phyloP scores from a whole-genome alignment of 2,113 vertebrate genomes.

The Oreamnos americanus region DNA sequence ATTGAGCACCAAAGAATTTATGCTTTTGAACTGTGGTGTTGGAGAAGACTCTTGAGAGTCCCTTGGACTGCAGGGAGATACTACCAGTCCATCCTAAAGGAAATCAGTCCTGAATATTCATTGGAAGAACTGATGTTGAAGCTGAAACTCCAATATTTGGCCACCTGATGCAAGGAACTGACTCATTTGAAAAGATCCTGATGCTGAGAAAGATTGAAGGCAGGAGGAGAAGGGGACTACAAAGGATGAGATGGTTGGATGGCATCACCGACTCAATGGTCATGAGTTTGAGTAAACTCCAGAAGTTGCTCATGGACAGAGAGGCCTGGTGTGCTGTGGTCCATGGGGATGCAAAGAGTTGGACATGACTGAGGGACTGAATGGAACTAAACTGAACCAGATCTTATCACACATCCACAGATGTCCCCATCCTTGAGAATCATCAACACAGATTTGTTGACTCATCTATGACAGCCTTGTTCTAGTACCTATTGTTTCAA shows the following conservation, averaged over 20 bases:
- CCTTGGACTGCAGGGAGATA: neutral
- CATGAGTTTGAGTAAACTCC: neutral
- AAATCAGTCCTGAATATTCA: neutral
- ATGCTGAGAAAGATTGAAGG: neutral
- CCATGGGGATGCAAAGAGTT: neutral
- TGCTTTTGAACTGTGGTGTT: neutral
- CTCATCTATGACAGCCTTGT: neutral
- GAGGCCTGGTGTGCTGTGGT: neutral
- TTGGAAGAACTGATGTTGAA: neutral
- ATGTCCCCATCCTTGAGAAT: neutral
- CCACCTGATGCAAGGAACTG: neutral
- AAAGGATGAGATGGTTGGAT: neutral
- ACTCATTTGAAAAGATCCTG: neutral
- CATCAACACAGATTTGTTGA: neutral
- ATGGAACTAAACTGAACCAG: neutral
- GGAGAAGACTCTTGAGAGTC: neutral
- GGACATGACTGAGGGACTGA: neutral
- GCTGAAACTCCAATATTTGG: neutral
- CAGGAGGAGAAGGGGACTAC: neutral
- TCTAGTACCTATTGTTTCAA: neutral
- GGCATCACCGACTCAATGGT: neutral
- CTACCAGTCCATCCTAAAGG: neutral
- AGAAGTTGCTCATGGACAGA: neutral
- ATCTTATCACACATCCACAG: neutral
- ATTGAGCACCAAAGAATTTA: neutral